Base-by-base conservation (phyloP, 2,797 vertebrate species). In the Acropternis orthonyx region DNA sequence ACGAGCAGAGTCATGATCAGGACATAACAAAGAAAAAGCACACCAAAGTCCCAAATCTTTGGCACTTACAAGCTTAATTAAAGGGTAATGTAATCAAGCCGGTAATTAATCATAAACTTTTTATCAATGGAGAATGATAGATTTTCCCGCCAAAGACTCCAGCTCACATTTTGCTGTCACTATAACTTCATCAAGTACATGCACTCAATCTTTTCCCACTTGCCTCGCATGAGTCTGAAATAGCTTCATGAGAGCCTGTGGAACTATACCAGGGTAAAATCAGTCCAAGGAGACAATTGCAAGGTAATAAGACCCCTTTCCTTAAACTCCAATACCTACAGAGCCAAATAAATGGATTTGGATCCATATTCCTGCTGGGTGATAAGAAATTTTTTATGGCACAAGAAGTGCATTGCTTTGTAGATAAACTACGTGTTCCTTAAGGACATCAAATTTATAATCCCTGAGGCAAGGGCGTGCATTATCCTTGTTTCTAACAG, bases 61-160 rank as follows among this genome's bases (percentile, higher is more conserved):
- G 71, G 83, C 88, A 82, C 49, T 91, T 56, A 44, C 17, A 55
- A 80, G 62, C 77, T 82, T 68, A 82, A 95, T 95, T 88, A 89
- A 72, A 91, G 61, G 56, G 36, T 83, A 95, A 85, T 52, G 43
- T 32, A 90, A 94, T 94, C 80, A 91, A 83, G 37, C 49, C 4
- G 1, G 19, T 71, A 88, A 95, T 94, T 92, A 95, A 95, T 89
- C 93, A 96, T 93, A 94, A 92, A 95, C 94, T 87, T 95, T 79
- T 94, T 93, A 96, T 92, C 85, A 72, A 58, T 74, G 51, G 37
- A 48, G 56, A 84, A 28, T 10, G 67, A 71, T 21, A 84, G 49
- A 44, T 69, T 68, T 93, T 75, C 85, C 74, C 2, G 1, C 41
- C 71, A 56, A 77, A 72, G 67, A 37, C 24, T 94, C 24, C 93